phyloP scores from a whole-genome alignment of 1,140 invertebrate genomes.

The Plectrocnemia conspersa region DNA sequence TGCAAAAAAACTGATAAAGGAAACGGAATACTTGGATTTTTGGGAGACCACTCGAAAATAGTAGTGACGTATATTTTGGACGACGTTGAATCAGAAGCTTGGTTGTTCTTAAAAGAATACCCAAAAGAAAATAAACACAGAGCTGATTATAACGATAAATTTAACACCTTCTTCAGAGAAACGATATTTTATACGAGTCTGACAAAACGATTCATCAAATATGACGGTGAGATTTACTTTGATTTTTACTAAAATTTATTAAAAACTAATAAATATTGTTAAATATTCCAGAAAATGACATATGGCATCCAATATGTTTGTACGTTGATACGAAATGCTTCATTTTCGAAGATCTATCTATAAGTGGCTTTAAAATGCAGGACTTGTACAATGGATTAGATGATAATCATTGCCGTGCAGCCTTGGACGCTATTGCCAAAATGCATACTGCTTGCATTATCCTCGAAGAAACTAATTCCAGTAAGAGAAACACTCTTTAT shows the following conservation, averaged over 20 bases:
- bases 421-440: constrained; percentile 14
- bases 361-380: constrained; percentile 28
- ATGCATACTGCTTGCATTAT: constrained; percentile 24
- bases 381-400: constrained; percentile 6
- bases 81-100: constrained; percentile 5
- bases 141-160: constrained; percentile 39
- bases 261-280: constrained; percentile 1
- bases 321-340: constrained; percentile 8
- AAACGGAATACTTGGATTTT: constrained; percentile 25
- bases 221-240: too few relatives aligned
- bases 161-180: constrained; percentile 44
- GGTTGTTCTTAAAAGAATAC: constrained; percentile 43
- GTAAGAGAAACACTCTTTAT: constrained; percentile 7
- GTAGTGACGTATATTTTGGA: constrained; percentile 15
- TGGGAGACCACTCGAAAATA: constrained; percentile 30
- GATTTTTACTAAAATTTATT: too few relatives aligned
- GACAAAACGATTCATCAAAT: constrained; percentile 37
- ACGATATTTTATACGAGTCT: constrained; percentile 38
- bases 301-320: constrained; percentile 26
- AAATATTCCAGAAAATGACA: constrained; percentile 24
- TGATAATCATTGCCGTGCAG: constrained; percentile 17
- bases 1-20: constrained; percentile 18
- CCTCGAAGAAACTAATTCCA: constrained; percentile 16
- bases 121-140: constrained; percentile 39
- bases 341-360: constrained; percentile 27